Conservation (phyloP, 2,888 invertebrate genomes). For the Ophioninae sp. region DNA sequence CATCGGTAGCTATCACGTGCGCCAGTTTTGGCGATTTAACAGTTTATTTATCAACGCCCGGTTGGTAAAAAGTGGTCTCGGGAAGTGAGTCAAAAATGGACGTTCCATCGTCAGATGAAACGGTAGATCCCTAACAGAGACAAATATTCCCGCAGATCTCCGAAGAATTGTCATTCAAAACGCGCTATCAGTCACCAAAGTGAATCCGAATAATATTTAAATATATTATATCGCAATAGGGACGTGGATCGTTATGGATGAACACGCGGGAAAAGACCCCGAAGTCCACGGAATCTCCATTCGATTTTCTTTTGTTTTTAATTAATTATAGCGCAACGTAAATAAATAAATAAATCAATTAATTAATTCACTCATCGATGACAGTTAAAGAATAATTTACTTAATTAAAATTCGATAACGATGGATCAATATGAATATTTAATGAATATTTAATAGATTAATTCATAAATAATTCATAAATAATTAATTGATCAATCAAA, state of each 20-base stretch:
- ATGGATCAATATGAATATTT: too few species aligned
- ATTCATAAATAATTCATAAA: too few species aligned
- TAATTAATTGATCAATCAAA: too few species aligned
- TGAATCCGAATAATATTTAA: slow-evolving; percentile 28
- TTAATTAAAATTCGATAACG: too few species aligned
- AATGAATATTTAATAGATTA: too few species aligned
- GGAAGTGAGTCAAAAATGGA: background rate
- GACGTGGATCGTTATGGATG: slow-evolving; percentile 3
- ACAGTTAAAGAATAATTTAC: too few species aligned
- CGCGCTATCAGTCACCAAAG: background rate
- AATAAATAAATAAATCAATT: too few species aligned
- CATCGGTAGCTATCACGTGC: background rate
- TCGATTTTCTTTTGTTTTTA: background rate
- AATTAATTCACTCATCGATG: too few species aligned
- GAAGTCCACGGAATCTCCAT: background rate
- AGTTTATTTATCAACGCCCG: slow-evolving; percentile 9
- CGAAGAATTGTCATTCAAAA: background rate
- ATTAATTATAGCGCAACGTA: too few species aligned
- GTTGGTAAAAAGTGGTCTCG: background rate
- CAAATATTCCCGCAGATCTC: slow-evolving; percentile 1
- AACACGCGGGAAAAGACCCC: background rate
- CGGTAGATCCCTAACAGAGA: background rate
- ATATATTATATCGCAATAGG: background rate
- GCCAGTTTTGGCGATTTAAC: background rate
- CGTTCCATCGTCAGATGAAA: background rate